Evolutionary conservation across 2,888 invertebrate species (phyloP), one percentile per base, ranked within the genome.

Genomic region (Parasteatoda lunata): DNA sequence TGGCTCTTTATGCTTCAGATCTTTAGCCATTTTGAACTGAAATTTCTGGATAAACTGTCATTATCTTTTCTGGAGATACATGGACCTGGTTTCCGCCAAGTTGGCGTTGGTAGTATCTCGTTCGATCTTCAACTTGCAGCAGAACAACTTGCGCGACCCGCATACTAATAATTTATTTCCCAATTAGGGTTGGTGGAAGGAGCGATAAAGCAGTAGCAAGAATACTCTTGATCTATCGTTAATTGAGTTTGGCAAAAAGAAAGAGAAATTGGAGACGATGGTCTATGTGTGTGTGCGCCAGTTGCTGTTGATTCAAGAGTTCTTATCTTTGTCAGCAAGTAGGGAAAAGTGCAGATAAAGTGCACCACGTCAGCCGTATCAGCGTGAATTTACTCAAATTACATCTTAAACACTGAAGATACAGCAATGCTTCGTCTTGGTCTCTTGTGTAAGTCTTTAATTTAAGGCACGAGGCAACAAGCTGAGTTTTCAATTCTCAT

Each of bases 91-190:
- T 59, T 54, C n/a, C n/a, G 59, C 9, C 59, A 59, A 59, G 59
- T n/a, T n/a, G n/a, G 59, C 59, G 59, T 59, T 59, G 59, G 59
- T 7, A 59, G 59, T 7, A 5, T 9, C 11, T 1, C 7, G n/a
- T 5, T 59, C 59, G 30, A 30, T 30, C 30, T 30, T 30, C 30
- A 30, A 30, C 30, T 30, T 30, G 30, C 30, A 30, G 2, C 30
- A 30, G 30, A 30, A 30, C 30, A 30, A 30, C 30, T 30, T 30
- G 30, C 30, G 66, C 7, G 48, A 65, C 51, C 76, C 49, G 76
- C 65, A 48, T 77, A 47, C 65, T 49, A 15, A 77, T 77, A 77
- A 77, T 77, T 77, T 66, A 77, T 77, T 15, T 66, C 65, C 76
- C 76, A 77, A 77, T 77, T 77, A 77, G 66, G 66, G 45, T 13